Conservation (phyloP, 2,113 vertebrate species). For the Brachionichthys hirsutus region DNA sequence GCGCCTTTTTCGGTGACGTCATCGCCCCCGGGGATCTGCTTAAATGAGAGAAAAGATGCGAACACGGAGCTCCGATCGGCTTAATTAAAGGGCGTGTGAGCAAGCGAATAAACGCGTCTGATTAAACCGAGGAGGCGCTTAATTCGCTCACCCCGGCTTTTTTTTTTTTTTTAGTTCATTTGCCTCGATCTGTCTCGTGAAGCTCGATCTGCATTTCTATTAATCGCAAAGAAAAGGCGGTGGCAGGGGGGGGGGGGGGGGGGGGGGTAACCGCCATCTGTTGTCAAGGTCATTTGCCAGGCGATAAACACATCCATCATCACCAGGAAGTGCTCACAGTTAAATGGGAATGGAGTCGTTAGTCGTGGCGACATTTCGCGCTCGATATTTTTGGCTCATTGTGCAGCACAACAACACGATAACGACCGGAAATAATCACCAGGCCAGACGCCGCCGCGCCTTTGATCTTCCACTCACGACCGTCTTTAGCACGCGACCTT, state of each 20-base stretch:
- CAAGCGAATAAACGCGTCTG: slow-evolving; percentile 7
- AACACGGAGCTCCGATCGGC: too few species aligned
- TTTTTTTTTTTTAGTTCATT: too few species aligned
- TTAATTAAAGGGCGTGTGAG: neutral
- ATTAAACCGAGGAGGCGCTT: slow-evolving; percentile 9
- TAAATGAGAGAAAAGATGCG: too few species aligned
- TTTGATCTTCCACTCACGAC: slow-evolving; percentile 62
- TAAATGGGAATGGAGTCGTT: slow-evolving; percentile 67
- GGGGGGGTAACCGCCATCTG: slow-evolving; percentile 65
- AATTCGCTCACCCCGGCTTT: neutral
- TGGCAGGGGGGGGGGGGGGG: neutral
- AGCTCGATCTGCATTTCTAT: slow-evolving; percentile 27
- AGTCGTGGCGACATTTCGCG: slow-evolving; percentile 70
- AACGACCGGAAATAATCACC: slow-evolving; percentile 58
- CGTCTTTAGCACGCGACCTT: slow-evolving; percentile 22
- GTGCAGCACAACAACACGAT: slow-evolving; percentile 57
- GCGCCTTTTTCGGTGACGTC: too few species aligned
- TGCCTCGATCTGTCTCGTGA: slow-evolving; percentile 21
- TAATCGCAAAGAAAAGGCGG: slow-evolving; percentile 38
- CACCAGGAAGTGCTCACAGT: slow-evolving; percentile 46
- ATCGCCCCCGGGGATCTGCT: too few species aligned
- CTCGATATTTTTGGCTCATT: slow-evolving; percentile 70
- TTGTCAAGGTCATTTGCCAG: slow-evolving; percentile 72
- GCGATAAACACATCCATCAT: slow-evolving; percentile 72
- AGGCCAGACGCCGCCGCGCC: slow-evolving; percentile 50